Base-by-base conservation (phyloP, 2,113 vertebrate species). In the Bambusicola thoracicus region DNA sequence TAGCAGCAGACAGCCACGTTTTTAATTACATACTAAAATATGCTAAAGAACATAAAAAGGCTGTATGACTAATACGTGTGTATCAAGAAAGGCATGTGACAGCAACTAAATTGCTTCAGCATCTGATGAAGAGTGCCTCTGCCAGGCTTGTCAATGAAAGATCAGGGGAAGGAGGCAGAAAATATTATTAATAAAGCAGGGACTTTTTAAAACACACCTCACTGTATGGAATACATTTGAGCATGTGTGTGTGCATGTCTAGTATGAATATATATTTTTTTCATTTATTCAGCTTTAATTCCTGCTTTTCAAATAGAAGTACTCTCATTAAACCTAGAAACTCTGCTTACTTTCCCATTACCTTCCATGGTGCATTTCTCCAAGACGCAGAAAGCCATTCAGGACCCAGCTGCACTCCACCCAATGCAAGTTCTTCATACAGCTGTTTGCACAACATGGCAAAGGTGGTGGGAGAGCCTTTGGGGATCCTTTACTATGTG, bases 21-120 rank as follows among this genome's bases (percentile, higher is more conserved):
- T 98, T 98, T 98, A 98, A 98, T 98, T 98, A 98, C 96, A 97
- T 78, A 97, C 95, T 97, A 97, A 97, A 98, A 97, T 97, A 97
- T 96, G 97, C 96, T 94, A 95, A 97, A 96, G 96, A 97, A 96
- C 95, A 97, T 94, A 95, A 97, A 97, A 92, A 69, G 67, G 94
- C 96, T 97, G 94, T 82, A 95, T 97, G 97, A 97, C 97, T 97
- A 97, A 97, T 97, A 95, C 32, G 25, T 96, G 95, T 96, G 56
- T 95, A 97, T 97, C 95, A 96, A 97, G 97, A 97, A 94, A 97
- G 96, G 96, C 97, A 95, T 90, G 83, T 97, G 97, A 97, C 98
- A 98, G 97, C 96, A 96, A 93, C 91, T 96, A 95, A 97, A 98
- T 97, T 94, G 96, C 95, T 94, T 95, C 78, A 91, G 93, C 94